Evolutionary conservation across 2,888 invertebrate genomes (phyloP), one percentile per base, ranked within the genome.

Genomic region (Drosophila prolongata): DNA sequence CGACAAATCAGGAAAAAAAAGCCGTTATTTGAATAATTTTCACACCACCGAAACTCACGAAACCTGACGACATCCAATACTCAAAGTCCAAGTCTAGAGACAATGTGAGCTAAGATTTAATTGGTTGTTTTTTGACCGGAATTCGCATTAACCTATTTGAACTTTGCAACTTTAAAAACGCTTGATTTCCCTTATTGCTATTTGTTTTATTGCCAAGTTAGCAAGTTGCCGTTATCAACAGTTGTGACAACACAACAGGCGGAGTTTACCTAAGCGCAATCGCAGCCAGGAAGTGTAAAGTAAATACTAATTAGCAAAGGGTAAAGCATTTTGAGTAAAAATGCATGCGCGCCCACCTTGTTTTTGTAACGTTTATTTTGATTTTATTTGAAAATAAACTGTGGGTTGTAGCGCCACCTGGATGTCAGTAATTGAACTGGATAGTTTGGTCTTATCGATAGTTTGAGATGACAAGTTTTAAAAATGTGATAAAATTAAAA

Each of bases 11-110:
- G 42, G 42, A 62, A 83, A 74, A 47, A 72, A 62, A 73, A 71
- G 65, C 65, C 59, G 66, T 30, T 77, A 74, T 77, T 83, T 87
- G 79, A 74, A 74, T 74, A 72, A 78, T 87, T 87, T 87, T 83
- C 85, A 81, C 82, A 87, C 85, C 60, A 50, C 55, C 60, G 44
- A 49, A 47, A 52, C 40, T 30, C 61, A 61, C 62, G 62, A 35
- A 69, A 64, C 57, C 65, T 53, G 54, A 55, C 59, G 61, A 54
- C 58, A 30, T 30, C 8, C 8, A 30, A 6, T 30, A 60, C 52
- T 54, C 13, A 35, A 42, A 38, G 59, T 49, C 78, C 80, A 78
- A 80, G 78, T 70, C 38, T 75, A 56, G 9, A 43, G 59, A 37
- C 30, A 52, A 27, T 42, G 43, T 65, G 43, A 30, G 47, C 66